Conservation (phyloP, 2,797 vertebrate species). For the Chloroceryle amazona region DNA sequence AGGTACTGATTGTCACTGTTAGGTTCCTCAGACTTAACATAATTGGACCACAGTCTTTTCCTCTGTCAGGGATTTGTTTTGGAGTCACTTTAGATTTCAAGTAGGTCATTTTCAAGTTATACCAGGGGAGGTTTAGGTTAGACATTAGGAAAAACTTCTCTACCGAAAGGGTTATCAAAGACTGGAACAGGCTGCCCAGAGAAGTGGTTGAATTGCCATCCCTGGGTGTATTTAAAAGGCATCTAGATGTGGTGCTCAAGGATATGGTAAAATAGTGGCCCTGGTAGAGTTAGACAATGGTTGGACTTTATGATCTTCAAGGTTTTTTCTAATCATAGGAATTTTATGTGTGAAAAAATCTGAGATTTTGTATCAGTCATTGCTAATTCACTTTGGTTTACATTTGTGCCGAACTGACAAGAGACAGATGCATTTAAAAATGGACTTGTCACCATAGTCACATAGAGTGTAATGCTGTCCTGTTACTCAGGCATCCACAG, state of each 20-base stretch:
- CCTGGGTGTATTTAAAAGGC: no score
- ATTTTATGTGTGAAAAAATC: no score
- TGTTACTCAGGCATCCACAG: neutral
- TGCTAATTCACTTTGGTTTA: neutral
- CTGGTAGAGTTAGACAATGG: no score
- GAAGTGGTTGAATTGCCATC: no score
- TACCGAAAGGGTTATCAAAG: no score
- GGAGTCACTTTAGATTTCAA: slow-evolving; percentile 21
- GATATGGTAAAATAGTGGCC: no score
- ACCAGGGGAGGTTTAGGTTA: no score
- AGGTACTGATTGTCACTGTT: neutral
- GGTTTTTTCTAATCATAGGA: no score
- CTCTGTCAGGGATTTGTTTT: neutral
- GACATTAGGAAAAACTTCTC: no score
- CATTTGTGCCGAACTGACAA: neutral
- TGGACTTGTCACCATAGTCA: neutral
- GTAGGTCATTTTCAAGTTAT: neutral
- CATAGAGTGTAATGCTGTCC: neutral
- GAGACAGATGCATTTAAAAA: neutral
- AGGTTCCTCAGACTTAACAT: neutral
- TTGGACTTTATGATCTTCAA: no score
- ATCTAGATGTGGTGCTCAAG: no score
- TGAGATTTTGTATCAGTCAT: neutral
- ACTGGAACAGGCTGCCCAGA: no score
- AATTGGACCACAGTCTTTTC: neutral